These are phyloP conservation scores for Beroe forskalii DNA, from an alignment of 37 sponge, comb jelly and placozoan species.

Conservation along the genomic window DNA sequence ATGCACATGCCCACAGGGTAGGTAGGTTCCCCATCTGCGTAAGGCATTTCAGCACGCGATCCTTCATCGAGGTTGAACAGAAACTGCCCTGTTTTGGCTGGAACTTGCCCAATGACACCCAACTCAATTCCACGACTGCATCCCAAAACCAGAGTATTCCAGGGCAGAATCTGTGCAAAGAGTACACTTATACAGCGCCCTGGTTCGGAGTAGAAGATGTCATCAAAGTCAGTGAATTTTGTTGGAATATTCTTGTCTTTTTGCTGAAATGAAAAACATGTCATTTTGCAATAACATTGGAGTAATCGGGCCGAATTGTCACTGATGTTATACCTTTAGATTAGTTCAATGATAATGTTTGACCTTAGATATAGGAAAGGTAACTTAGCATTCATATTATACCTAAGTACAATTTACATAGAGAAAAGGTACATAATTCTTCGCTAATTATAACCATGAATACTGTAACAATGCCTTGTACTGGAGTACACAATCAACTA, in stretches of 20 bases:
- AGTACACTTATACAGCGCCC: constrained; percentile 18
- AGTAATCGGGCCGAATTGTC: no score
- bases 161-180: constrained; percentile 8
- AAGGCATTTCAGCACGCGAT: constrained; percentile 55
- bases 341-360: no score
- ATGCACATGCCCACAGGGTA: constrained; percentile 63
- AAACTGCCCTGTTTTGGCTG: constrained; percentile 36
- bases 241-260: constrained; percentile 57
- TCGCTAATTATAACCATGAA: no score
- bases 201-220: constrained; percentile 49
- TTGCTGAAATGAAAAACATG: constrained; percentile 49
- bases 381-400: no score
- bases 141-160: constrained; percentile 39
- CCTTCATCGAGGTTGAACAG: constrained; percentile 61
- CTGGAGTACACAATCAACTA: no score
- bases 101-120: constrained; percentile 3
- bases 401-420: no score
- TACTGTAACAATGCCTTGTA: no score
- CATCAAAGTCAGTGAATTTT: constrained; percentile 60
- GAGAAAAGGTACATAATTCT: no score
- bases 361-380: no score
- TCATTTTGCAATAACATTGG: no score
- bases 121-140: constrained; percentile 52
- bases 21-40: constrained; percentile 44
- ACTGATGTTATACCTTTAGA: no score